phyloP scores from a whole-genome alignment of 1,140 invertebrate species.

The Aphaenogaster rudis region DNA sequence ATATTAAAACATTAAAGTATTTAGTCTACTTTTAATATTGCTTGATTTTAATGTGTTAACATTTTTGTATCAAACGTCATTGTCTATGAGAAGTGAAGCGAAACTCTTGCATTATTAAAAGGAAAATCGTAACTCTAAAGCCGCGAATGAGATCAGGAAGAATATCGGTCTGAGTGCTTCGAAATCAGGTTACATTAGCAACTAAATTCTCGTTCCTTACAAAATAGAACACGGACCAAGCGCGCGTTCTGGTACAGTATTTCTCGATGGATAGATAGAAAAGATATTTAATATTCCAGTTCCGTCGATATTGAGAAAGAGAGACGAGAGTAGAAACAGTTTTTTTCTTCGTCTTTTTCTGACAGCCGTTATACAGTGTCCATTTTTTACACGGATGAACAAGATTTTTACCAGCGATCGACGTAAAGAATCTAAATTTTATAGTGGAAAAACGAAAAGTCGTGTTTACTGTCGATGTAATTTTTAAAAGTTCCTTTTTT shows the following conservation, averaged over 20 bases:
- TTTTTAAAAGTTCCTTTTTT: constrained; percentile 20
- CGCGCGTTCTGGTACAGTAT: neutral
- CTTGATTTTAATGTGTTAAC: neutral
- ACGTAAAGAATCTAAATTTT: constrained; percentile 29
- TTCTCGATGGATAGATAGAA: neutral
- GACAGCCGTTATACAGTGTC: neutral
- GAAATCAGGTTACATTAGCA: constrained; percentile 26
- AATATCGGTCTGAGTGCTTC: constrained; percentile 23
- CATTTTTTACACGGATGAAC: neutral
- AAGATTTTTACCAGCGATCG: neutral
- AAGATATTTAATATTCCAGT: constrained; percentile 38
- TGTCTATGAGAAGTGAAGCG: neutral
- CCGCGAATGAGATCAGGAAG: neutral
- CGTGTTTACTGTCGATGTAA: constrained; percentile 26
- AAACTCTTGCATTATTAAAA: neutral
- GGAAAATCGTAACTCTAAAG: neutral
- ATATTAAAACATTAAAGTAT: neutral
- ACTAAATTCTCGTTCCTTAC: constrained; percentile 33
- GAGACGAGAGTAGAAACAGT: neutral
- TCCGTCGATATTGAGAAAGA: constrained; percentile 6
- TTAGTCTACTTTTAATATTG: neutral
- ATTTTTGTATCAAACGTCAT: constrained; percentile 1
- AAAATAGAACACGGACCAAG: neutral
- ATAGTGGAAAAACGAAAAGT: constrained; percentile 17
- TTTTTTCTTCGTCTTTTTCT: neutral